Evolutionary conservation across 2,113 vertebrate species (phyloP), one percentile per base, ranked within the genome.

Genomic region (Ameiurus melas): DNA sequence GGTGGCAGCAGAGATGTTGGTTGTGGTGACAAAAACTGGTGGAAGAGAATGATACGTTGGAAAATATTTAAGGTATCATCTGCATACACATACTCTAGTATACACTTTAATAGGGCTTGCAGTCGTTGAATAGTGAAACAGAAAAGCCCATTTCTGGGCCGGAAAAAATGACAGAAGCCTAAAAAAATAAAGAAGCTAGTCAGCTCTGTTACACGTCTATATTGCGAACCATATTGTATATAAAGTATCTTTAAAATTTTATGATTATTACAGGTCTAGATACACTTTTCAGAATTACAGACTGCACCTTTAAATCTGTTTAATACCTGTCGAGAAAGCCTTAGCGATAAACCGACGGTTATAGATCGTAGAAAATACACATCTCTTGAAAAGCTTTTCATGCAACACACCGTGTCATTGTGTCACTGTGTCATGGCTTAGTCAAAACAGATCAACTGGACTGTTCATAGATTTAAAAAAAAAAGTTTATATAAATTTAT

Each of bases 21-120:
- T 94, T 85, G 92, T 89, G 80, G 93, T 94, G 89, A 93, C 91
- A 87, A 96, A 95, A 90, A 95, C 95, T 96, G 85, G 78, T 85
- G 70, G 70, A 60, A 89, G 39, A 85, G n/a, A 85, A 16, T 13
- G 19, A 78, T 25, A 80, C 30, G 53, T 39, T 39, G 17, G 20
- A 55, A 66, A 36, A 58, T 10, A 51, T 12, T 13, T 43, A 51
- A 10, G 47, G 8, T 51, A 25, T 9, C 10, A 43, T 20, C 71
- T 13, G 71, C 36, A 25, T 75, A 43, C 5, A 33, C 14, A 30
- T 16, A 20, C 17, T 17, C 0, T 2, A 36, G 14, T 71, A 20
- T 8, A 71, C 70, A 39, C 1, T 71, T 16, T 39, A 75, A 43
- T 43, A 19, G 7, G 3, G 3, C 17, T 51, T 27, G 22, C 22